Evolutionary conservation across 2,888 invertebrate species (phyloP).

Genomic region (Euphydryas editha): DNA sequence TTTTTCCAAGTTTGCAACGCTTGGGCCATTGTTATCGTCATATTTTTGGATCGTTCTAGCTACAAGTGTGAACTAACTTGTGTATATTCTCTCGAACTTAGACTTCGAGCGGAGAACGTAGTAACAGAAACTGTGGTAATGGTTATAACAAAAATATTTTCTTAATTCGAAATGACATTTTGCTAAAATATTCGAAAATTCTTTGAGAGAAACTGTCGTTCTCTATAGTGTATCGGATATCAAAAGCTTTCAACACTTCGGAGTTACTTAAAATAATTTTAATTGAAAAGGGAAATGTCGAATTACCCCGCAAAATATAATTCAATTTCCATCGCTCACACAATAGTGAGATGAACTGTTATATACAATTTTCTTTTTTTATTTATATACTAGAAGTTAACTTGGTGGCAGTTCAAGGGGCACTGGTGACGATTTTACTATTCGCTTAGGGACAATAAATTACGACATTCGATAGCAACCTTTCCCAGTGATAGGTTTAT

Average conservation of each 20-base stretch:
- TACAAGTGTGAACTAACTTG: conserved; percentile 11
- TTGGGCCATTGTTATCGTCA: conserved; percentile 62
- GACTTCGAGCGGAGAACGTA: neutral
- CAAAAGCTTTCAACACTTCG: conserved; percentile 33
- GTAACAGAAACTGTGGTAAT: neutral
- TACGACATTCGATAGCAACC: conserved; percentile 65
- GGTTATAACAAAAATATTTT: neutral
- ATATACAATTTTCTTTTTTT: too few species aligned
- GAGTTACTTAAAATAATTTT: conserved; percentile 20
- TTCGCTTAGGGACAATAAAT: conserved; percentile 70
- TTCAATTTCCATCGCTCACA: neutral
- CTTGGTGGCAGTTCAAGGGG: conserved; percentile 71
- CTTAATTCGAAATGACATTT: neutral
- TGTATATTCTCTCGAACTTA: neutral
- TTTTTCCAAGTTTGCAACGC: conserved; percentile 57
- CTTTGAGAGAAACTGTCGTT: conserved; percentile 12
- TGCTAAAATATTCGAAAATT: conserved; percentile 13
- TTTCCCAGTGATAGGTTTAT: conserved; percentile 63
- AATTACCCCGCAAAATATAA: neutral
- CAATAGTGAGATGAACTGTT: neutral
- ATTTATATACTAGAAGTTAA: conserved; percentile 68
- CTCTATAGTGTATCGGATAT: conserved; percentile 20
- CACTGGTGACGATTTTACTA: conserved; percentile 57
- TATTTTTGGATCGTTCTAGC: conserved; percentile 49
- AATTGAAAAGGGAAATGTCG: neutral